Base-by-base conservation (phyloP, 2,888 invertebrate genomes). In the Agapostemon virescens region DNA sequence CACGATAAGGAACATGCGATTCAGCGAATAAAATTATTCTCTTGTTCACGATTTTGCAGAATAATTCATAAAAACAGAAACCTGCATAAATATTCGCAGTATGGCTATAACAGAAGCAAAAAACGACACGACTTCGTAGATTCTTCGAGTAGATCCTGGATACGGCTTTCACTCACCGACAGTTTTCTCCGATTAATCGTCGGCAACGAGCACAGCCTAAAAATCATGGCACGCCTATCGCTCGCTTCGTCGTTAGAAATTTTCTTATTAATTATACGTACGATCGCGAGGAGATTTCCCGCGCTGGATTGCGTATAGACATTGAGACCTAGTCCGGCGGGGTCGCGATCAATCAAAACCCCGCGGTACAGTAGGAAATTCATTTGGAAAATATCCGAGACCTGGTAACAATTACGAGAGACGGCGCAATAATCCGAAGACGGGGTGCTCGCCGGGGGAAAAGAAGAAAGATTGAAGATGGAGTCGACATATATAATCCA, bases 401-500 rank as follows among this genome's bases (percentile, higher is more conserved):
- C 52, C 66, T 40, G 76, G 81, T 85, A 86, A 86, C 80, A 87
- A 87, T 88, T 84, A 87, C 81, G 76, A 73, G 72, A 63, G 63
- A 63, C 69, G 69, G 75, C 55, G 82, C 78, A 86, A 88, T 88
- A 87, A 86, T 86, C 79, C 84, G 82, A 84, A 78, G 78, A 23
- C 58, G 26, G 71, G 58, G 58, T 30, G 68, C 33, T 17, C 64
- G 55, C 63, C 77, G 69, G 68, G 72, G 78, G 77, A 74, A 81
- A 85, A 82, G 84, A 88, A 89, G 84, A 87, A 88, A 90, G 89
- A 91, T 91, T 86, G 90, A 89, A 89, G 89, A 88, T 87, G 86
- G 87, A 88, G 86, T 85, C 84, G 86, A 91, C 90, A 90, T 91
- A 91, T 91, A 91, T 90, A 91, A 92, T 92, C 90, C 90, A 90